These are phyloP conservation scores for Drosophila setifemur DNA, from an alignment of 1,140 invertebrate genomes.

Conservation along the genomic window DNA sequence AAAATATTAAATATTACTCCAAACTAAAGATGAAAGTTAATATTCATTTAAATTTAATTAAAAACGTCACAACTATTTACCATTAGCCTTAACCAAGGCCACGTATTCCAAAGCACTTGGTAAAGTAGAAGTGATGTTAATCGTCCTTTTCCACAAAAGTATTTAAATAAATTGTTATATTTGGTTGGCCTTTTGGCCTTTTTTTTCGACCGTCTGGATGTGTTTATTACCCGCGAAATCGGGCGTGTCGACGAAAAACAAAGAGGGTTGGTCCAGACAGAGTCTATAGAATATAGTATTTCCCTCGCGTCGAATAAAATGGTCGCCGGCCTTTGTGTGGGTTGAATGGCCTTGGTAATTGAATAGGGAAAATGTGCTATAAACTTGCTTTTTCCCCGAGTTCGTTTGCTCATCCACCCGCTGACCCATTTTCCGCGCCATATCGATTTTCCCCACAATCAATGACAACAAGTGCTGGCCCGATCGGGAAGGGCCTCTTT, in stretches of 20 bases:
- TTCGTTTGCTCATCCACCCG: constrained; percentile 21
- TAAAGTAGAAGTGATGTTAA: too few species aligned
- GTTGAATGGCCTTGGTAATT: constrained; percentile 23
- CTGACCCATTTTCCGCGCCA: constrained; percentile 18
- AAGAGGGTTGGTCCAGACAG: constrained; percentile 11
- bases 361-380: constrained; percentile 12
- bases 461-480: constrained; percentile 21
- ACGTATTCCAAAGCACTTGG: too few species aligned
- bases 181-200: background rate
- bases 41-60: too few species aligned
- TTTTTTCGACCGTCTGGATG: background rate
- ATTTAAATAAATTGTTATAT: background rate
- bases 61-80: too few species aligned
- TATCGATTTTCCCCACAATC: constrained; percentile 36
- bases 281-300: background rate
- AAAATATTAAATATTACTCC: too few species aligned
- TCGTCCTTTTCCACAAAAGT: background rate
- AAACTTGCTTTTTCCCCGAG: constrained; percentile 6
- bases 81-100: too few species aligned
- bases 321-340: background rate
- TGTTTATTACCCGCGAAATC: constrained; percentile 27
- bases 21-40: too few species aligned
- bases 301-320: background rate
- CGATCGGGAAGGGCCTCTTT: constrained; percentile 5
- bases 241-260: constrained; percentile 14